Conservation (phyloP, 2,113 vertebrate species). For the Oceanites oceanicus region DNA sequence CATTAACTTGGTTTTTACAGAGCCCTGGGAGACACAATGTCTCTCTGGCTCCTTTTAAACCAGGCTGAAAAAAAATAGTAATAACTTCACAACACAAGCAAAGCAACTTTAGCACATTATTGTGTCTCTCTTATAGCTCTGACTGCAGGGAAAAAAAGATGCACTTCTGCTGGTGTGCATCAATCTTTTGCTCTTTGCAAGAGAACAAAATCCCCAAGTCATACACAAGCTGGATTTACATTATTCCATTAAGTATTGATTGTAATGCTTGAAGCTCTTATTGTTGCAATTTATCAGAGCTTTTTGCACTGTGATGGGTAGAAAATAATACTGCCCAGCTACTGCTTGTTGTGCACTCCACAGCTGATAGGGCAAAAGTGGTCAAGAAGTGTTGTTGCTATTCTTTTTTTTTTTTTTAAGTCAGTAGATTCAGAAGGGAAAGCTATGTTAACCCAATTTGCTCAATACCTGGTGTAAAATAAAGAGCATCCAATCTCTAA, state of each 20-base stretch:
- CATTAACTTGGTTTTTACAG: slow-evolving; percentile 54
- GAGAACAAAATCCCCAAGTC: slow-evolving; percentile 34
- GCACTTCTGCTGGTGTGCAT: slow-evolving; percentile 10
- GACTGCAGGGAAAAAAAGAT: neutral
- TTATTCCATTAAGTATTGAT: slow-evolving; percentile 68
- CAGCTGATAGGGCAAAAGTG: neutral
- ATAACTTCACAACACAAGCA: slow-evolving; percentile 31
- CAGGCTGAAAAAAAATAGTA: slow-evolving; percentile 4
- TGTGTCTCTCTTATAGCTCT: neutral
- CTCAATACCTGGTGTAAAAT: neutral
- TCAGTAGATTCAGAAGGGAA: neutral
- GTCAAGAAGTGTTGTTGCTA: neutral
- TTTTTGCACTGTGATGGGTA: slow-evolving; percentile 32
- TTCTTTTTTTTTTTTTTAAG: neutral
- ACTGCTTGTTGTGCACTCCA: neutral
- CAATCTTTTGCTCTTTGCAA: slow-evolving; percentile 58
- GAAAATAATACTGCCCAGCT: slow-evolving; percentile 21
- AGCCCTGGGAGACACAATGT: slow-evolving; percentile 38
- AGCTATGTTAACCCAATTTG: neutral
- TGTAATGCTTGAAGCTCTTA: slow-evolving; percentile 60
- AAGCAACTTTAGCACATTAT: slow-evolving; percentile 39
- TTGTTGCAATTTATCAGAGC: slow-evolving; percentile 58
- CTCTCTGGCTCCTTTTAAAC: slow-evolving; percentile 44
- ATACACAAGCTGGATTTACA: slow-evolving; percentile 49
- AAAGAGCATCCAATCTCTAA: neutral